Base-by-base conservation (phyloP, 2,797 vertebrate genomes). In the Perodicticus potto region DNA sequence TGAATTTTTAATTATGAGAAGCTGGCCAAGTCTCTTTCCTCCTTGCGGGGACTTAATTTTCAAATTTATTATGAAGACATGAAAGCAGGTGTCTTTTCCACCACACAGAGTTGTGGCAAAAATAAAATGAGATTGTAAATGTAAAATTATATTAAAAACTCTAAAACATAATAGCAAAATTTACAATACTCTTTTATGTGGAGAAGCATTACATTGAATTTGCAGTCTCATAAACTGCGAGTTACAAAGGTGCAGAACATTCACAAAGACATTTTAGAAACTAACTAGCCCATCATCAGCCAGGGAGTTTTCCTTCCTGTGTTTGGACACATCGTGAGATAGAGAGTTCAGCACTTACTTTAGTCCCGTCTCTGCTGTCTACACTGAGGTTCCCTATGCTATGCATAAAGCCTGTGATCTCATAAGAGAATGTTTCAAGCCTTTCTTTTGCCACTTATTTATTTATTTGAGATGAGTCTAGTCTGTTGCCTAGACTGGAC, bases 1-100 rank as follows among this genome's bases (percentile, higher is more conserved):
- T 82, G 27, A 89, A 77, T 72, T 93, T 67, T 93, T 92, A 73
- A 83, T 91, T 86, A 55, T 89, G 49, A 40, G 76, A 80, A 69
- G 93, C 57, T 76, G 43, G 8, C 9, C 61, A 96, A 93, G 69
- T 83, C 25, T 83, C 20, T 69, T 80, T 53, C 19, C 2, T 94
- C 32, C 22, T 92, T 74, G 19, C 4, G 63, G 37, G 27, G 29
- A 43, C 49, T 95, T 93, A 65, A 49, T 83, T 91, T 93, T 92
- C 23, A 94, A 86, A 91, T 57, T 57, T 74, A n/a, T 91, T 82
- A 73, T 70, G 76, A 37, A 57, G 12, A 80, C 72, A 85, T 80
- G 89, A 94, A 89, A 95, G 69, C 10, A 77, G 23, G 23, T n/a
- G 25, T 83, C 37, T 63, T 89, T 14, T 93, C 40, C 76, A 12